Evolutionary conservation across 1,140 invertebrate genomes (phyloP), one percentile per base, ranked within the genome.

Genomic region (Magallana angulata): DNA sequence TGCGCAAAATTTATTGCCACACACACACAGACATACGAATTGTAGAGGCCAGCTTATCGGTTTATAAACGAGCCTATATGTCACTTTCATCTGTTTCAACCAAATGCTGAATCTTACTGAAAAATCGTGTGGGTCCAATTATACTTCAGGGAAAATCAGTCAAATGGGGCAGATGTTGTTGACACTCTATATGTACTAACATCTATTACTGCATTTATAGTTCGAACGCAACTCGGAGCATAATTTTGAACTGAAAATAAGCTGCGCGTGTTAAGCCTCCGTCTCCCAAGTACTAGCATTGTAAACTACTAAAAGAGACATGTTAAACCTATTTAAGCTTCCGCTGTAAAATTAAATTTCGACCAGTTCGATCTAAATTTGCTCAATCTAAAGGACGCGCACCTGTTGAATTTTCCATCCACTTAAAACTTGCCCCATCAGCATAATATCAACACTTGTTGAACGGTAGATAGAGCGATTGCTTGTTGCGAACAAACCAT

Each of bases 371-470:
- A 30, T 24, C 68, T 76, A 30, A 76, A 30, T 76, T 36, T 76
- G 8, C 9, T 12, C 6, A 16, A 12, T 62, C 14, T 16, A 62
- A 62, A 16, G n/a, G 14, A n/a, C 5, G n/a, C 60, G 18, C 24
- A 71, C 64, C 68, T 76, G 68, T 76, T 76, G 68, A 48, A 76
- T 76, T 76, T 76, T 76, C 68, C 68, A 64, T 30, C 64, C 30
- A 68, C 64, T 68, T 68, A 18, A 36, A 30, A 30, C 24, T 1
- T 76, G 18, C 24, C 30, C 24, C 68, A 7, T 64, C 16, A 64
- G 60, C 60, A 64, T 16, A 16, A 7, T 64, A 48, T 5, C 36
- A 48, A 48, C 36, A 48, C 36, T 48, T 48, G 36, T 48, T 48
- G 36, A 48, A 48, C 36, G 3, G 36, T 48, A 48, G 36, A 48